Percentiles rank a stretch among this genome's conserved stretches.
Conservation (phyloP, 2,888 invertebrate genomes). For the Scelioninae gen. 1 region DNA sequence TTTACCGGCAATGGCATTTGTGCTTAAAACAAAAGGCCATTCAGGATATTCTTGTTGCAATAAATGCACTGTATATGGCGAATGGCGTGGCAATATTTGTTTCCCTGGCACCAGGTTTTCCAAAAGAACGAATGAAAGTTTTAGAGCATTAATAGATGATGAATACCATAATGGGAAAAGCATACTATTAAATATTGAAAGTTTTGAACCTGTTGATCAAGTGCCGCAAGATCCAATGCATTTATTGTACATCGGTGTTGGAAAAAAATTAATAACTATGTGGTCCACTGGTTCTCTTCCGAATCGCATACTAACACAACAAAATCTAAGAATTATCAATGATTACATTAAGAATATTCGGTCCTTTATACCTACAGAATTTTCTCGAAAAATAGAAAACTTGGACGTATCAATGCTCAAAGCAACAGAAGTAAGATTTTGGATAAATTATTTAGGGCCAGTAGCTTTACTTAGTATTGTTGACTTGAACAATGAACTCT, state of each 20-base stretch:
- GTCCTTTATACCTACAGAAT: constrained; percentile 12
- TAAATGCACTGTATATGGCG: constrained; percentile 33
- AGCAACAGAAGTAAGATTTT: constrained; percentile 15
- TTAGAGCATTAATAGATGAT: constrained; percentile 9
- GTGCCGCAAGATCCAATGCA: constrained; percentile 26
- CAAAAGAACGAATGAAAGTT: constrained; percentile 36
- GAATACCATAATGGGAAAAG: constrained; percentile 8
- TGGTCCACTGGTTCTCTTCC: constrained; percentile 9
- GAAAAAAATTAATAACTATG: constrained; percentile 2
- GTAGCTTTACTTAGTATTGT: constrained; percentile 15
- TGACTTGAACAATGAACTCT: constrained; percentile 7
- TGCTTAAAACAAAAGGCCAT: constrained; percentile 28
- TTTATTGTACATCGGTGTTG: constrained; percentile 12
- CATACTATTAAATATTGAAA: constrained; percentile 7
- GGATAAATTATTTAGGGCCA: constrained; percentile 23
- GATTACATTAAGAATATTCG: constrained; percentile 4
- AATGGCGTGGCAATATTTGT: constrained; percentile 6
- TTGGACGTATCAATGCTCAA: constrained; percentile 4
- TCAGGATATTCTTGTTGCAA: constrained; percentile 24
- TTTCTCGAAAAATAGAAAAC: constrained; percentile 23
- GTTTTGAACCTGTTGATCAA: constrained; percentile 3
- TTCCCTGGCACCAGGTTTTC: constrained; percentile 14
- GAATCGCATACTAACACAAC: constrained; percentile 14
- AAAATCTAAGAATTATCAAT: constrained; percentile 4
- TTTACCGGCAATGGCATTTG: constrained; percentile 23